phyloP scores from a whole-genome alignment of 2,888 invertebrate genomes.

The Drosophila imparisetae region DNA sequence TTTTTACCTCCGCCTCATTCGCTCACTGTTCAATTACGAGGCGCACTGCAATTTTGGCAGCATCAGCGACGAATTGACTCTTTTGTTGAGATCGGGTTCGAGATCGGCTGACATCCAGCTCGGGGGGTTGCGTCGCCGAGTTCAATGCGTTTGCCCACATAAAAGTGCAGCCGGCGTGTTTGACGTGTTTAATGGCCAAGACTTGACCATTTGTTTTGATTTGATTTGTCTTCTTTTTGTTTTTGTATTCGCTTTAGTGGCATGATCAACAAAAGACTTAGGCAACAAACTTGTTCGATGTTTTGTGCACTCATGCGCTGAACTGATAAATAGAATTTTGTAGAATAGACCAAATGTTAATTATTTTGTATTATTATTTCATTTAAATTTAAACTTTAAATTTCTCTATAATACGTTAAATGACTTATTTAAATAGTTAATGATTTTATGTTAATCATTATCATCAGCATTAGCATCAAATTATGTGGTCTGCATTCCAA shows the following conservation, averaged over 20 bases:
- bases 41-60: conserved; percentile 37
- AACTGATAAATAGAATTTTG: neutral
- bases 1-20: neutral
- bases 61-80: conserved; percentile 32
- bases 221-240: conserved; percentile 6
- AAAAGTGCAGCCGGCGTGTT: conserved; percentile 46
- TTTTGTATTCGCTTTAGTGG: conserved; percentile 24
- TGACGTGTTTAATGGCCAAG: conserved; percentile 58
- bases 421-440: neutral
- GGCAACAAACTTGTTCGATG: conserved; percentile 70
- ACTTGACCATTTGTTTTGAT: conserved; percentile 32
- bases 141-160: conserved; percentile 68
- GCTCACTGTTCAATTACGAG: conserved; percentile 43
- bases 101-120: conserved; percentile 15
- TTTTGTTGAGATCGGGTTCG: conserved; percentile 13
- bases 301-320: no score
- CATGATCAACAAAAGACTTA: conserved; percentile 74
- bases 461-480: neutral
- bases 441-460: neutral
- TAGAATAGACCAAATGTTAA: neutral
- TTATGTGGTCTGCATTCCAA: neutral
- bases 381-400: no score
- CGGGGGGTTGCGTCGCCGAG: conserved; percentile 38
- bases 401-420: neutral
- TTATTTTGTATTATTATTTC: neutral